A percentile compares a stretch with the other conserved stretches of the same genome.
phyloP scores from a whole-genome alignment of 2,888 invertebrate genomes.

The Apamea monoglypha region DNA sequence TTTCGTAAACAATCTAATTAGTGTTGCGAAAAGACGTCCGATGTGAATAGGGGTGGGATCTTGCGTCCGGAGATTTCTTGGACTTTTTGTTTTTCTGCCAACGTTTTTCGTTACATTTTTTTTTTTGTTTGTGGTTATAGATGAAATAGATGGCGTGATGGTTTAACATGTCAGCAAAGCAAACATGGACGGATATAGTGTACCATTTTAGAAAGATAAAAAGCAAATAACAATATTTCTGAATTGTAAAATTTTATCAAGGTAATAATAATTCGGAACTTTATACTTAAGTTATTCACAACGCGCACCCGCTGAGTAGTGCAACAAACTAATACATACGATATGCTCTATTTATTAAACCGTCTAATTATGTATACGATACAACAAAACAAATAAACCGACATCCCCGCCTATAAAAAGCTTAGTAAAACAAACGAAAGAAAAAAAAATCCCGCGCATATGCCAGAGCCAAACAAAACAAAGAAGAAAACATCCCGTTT shows the following conservation, averaged over 20 bases:
- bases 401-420: slow-evolving; percentile 23
- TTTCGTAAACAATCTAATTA: slow-evolving; percentile 80
- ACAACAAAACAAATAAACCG: slow-evolving; percentile 6
- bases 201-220: background rate
- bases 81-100: background rate
- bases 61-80: slow-evolving; percentile 14
- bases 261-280: background rate
- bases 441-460: background rate
- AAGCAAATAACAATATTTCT: background rate
- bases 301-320: slow-evolving; percentile 5
- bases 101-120: background rate
- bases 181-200: background rate
- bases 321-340: slow-evolving; percentile 4
- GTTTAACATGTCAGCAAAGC: background rate
- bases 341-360: slow-evolving; percentile 1
- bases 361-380: slow-evolving; percentile 15
- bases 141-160: background rate
- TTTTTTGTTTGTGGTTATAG: background rate
- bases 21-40: slow-evolving; percentile 72
- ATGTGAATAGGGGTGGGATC: slow-evolving; percentile 34
- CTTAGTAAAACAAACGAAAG: slow-evolving; percentile 20
- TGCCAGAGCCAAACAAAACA: slow-evolving; percentile 19
- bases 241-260: background rate
- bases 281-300: background rate
- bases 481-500: slow-evolving; percentile 12